phyloP scores from a whole-genome alignment of 2,797 vertebrate genomes.

The Malacoctenus gilli region DNA sequence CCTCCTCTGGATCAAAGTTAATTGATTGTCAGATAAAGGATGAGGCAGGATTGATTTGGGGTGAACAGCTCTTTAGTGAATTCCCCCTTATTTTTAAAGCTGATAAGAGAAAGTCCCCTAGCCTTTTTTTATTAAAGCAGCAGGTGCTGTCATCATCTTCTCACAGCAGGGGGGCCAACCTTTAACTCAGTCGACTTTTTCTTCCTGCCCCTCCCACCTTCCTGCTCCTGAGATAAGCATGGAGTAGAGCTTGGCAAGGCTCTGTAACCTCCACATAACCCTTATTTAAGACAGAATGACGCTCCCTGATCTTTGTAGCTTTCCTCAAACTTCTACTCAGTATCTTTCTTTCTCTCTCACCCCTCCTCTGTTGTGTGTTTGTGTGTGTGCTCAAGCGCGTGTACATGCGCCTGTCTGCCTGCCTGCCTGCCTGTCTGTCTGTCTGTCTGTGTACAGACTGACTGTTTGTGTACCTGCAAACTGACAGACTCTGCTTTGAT shows the following conservation, averaged over 20 bases:
- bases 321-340: conserved; percentile 22
- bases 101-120: background rate
- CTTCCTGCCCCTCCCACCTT: conserved; percentile 3
- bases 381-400: too few relatives aligned
- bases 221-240: conserved; percentile 22
- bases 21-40: conserved; percentile 3
- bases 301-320: conserved; percentile 64
- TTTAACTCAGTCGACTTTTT: conserved; percentile 26
- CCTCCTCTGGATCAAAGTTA: conserved; percentile 2
- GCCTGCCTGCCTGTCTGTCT: conserved; percentile 62
- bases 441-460: conserved; percentile 53
- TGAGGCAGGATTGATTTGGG: background rate
- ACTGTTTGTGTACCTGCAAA: conserved; percentile 68
- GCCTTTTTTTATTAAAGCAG: conserved; percentile 29
- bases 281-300: conserved; percentile 57
- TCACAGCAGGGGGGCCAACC: conserved; percentile 8
- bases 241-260: conserved; percentile 45
- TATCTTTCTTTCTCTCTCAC: conserved; percentile 29
- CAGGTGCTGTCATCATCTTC: conserved; percentile 26
- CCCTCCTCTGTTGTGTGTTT: conserved; percentile 37
- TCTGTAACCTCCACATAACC: conserved; percentile 69
- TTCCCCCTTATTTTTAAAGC: background rate
- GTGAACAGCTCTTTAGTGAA: too few relatives aligned
- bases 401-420: too few relatives aligned
- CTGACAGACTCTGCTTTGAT: conserved; percentile 74